A percentile compares a stretch with the other conserved stretches of the same genome.
These are phyloP conservation scores for Erebia epiphron DNA, from an alignment of 2,888 invertebrate genomes.

Conservation along the genomic window DNA sequence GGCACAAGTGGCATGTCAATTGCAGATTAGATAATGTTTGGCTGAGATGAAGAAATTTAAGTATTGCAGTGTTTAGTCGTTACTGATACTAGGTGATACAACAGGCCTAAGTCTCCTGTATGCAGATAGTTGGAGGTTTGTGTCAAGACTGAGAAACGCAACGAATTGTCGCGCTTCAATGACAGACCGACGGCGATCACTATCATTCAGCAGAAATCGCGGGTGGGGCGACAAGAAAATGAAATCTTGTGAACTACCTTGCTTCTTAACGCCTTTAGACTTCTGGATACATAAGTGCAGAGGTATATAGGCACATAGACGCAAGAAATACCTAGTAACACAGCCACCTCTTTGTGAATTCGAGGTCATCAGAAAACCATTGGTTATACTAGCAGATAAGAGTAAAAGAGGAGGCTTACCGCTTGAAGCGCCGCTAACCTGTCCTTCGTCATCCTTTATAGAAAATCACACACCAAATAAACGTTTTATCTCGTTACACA, in stretches of 20 bases:
- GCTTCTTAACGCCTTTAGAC: conserved; percentile 17
- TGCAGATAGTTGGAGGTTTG: conserved; percentile 42
- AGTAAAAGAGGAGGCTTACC: conserved; percentile 84
- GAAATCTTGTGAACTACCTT: conserved; percentile 29
- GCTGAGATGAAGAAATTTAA: not conserved
- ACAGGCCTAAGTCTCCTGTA: conserved; percentile 19
- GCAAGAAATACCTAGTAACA: conserved; percentile 50
- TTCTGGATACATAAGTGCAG: conserved; percentile 12
- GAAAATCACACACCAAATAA: conserved; percentile 86
- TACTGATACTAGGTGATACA: conserved; percentile 4
- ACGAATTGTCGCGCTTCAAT: conserved; percentile 68
- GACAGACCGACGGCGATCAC: conserved; percentile 50
- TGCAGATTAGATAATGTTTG: conserved; percentile 9
- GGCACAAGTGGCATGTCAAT: not conserved
- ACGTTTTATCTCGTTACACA: conserved; percentile 86
- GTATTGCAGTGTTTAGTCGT: not conserved
- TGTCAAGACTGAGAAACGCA: conserved; percentile 56
- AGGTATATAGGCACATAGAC: conserved; percentile 19
- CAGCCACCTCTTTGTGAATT: conserved; percentile 64
- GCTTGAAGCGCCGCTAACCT: conserved; percentile 98
- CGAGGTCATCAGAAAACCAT: conserved; percentile 74
- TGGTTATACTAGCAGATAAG: conserved; percentile 63
- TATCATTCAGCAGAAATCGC: conserved; percentile 66
- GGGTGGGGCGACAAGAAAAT: conserved; percentile 74
- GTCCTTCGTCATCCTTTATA: conserved; percentile 95